Base-by-base conservation (phyloP, 2,113 vertebrate species). In the Gallinago undulata region DNA sequence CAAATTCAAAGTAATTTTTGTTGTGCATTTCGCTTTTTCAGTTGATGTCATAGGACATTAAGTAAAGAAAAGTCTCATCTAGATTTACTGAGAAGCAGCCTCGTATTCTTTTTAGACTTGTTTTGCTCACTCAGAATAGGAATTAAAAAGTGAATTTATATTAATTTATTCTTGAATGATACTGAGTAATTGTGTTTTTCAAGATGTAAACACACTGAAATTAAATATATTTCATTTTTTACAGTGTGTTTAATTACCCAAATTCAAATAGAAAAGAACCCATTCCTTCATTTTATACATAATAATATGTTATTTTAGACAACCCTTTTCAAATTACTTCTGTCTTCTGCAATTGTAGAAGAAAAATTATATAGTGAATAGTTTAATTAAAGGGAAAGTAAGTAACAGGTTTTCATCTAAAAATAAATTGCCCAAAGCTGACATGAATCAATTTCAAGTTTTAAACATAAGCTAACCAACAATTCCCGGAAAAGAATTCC, bases 151-250 rank as follows among this genome's bases (percentile, higher is more conserved):
- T 8, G 12, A 74, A 62, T 8, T 83, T 55, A 31, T 19, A 39
- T 35, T 43, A 13, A 45, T 31, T 12, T 24, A n/a, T 75, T 62
- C 25, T 66, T 45, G 6, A 57, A 15, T 56, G 6, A 67, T 85
- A 70, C 13, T 51, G 7, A 30, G 7, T 56, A 79, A 43, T 13
- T n/a, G 5, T 41, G 8, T 50, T 45, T 64, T 92, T 69, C 50
- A 90, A 69, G 17, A 19, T 55, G 22, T 27, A 90, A 95, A 69
- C 4, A 41, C 47, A n/a, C 6, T 28, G 19, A 55, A 73, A 87
- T 55, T 5, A 62, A 48, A 53, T 50, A 33, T 15, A 55, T 10
- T 64, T 8, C 2, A 0, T 0, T 24, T 64, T 74, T 66, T 2
- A 48, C 56, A 84, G 5, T 51, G 10, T 64, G 3, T 41, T 92